Evolutionary conservation across 2,113 vertebrate genomes (phyloP).

Genomic region (Nesoenas mayeri): DNA sequence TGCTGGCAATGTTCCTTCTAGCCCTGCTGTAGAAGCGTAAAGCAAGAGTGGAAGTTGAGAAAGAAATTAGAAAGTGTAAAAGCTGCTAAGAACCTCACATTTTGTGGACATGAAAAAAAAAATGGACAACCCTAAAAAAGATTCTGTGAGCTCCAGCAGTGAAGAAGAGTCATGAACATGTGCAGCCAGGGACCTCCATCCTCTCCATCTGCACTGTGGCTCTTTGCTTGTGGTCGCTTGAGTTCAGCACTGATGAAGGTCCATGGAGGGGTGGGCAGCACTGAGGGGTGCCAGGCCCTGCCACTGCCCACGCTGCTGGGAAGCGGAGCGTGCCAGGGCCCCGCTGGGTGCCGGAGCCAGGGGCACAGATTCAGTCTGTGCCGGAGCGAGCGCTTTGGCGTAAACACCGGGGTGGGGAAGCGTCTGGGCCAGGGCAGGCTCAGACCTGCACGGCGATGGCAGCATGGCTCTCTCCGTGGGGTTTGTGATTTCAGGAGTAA

Average conservation of each 20-base stretch:
- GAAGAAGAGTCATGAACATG: fast-evolving
- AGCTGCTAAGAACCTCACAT: not conserved
- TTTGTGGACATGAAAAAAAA: not conserved
- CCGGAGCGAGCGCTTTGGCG: fast-evolving
- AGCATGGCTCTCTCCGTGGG: not conserved
- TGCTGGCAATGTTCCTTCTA: not conserved
- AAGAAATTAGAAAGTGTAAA: not conserved
- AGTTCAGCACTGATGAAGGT: fast-evolving
- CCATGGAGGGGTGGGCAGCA: not conserved
- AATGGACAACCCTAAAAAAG: fast-evolving
- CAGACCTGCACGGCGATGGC: not conserved
- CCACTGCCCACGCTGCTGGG: fast-evolving
- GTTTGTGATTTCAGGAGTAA: constrained; percentile 14
- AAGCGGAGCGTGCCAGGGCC: fast-evolving
- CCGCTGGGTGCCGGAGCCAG: not conserved
- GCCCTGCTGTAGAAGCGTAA: not conserved
- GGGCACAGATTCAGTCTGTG: not conserved
- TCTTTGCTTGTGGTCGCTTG: fast-evolving
- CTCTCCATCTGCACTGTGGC: not conserved
- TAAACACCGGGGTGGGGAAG: constrained; percentile 58
- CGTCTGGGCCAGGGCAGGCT: constrained; percentile 25
- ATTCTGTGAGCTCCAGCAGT: not conserved
- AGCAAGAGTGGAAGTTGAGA: not conserved
- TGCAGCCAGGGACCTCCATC: not conserved
- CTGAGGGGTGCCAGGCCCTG: fast-evolving